Percentiles rank a stretch among this genome's conserved stretches.
Evolutionary conservation across 2,113 vertebrate genomes (phyloP).

Genomic region (Anthoscopus minutus): DNA sequence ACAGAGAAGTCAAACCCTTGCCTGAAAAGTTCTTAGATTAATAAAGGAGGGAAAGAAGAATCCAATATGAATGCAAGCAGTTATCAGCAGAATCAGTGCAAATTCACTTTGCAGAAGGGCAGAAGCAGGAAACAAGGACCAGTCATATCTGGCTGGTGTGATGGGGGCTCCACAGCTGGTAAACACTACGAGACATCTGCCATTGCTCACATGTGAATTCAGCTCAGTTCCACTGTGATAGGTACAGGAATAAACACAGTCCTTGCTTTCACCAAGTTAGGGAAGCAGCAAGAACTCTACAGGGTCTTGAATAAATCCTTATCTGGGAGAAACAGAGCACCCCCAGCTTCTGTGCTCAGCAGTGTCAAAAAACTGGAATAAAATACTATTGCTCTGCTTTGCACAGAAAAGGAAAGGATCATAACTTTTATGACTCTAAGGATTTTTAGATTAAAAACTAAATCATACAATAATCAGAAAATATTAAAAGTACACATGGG

Average conservation of each 20-base stretch:
- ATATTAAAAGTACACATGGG: not conserved
- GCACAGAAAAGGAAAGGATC: not conserved
- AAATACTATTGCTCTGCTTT: not conserved
- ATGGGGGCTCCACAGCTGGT: not conserved
- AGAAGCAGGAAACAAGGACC: not conserved
- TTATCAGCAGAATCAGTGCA: not conserved
- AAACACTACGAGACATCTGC: accelerated
- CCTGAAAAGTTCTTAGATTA: not conserved
- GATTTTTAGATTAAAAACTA: constrained; percentile 18
- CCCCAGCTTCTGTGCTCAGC: not conserved
- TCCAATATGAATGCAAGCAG: not conserved
- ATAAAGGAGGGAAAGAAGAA: not conserved
- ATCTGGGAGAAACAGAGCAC: not conserved
- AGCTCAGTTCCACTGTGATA: not conserved
- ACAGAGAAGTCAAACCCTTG: not conserved
- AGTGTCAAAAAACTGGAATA: not conserved
- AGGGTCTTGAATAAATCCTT: not conserved
- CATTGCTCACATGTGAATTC: not conserved
- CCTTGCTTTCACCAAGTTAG: not conserved
- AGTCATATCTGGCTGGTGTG: not conserved
- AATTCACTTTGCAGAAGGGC: not conserved
- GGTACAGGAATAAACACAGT: accelerated
- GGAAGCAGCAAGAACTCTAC: not conserved
- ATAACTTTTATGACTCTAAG: not conserved
- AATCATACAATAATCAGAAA: not conserved